Conservation (phyloP, 2,888 invertebrate genomes). For the Pseudococcus longispinus region DNA sequence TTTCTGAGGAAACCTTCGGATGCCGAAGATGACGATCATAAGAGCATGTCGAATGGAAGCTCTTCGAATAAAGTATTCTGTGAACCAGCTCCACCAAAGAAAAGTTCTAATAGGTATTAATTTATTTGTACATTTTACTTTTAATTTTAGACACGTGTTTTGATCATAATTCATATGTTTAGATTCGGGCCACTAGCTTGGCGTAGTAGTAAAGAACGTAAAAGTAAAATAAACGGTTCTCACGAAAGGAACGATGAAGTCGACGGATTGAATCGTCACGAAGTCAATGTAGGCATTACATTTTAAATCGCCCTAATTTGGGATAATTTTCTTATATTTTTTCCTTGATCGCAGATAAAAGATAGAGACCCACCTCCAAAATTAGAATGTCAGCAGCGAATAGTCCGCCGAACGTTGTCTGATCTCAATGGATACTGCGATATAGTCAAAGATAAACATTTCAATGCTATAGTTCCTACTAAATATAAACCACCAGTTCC, state of each 20-base stretch:
- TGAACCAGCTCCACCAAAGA: constrained; percentile 23
- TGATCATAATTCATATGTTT: constrained; percentile 56
- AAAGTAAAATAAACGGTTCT: constrained; percentile 63
- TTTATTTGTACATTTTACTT: background rate
- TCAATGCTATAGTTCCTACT: constrained; percentile 51
- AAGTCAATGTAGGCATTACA: background rate
- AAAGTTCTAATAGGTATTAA: background rate
- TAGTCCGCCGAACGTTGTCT: constrained; percentile 52
- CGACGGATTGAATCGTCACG: background rate
- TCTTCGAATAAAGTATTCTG: constrained; percentile 21
- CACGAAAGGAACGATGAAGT: background rate
- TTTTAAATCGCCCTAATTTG: background rate
- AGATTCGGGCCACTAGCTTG: constrained; percentile 76
- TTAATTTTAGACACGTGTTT: background rate
- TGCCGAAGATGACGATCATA: constrained; percentile 20
- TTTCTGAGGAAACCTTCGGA: constrained; percentile 66
- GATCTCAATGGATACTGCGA: constrained; percentile 52
- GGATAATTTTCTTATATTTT: background rate
- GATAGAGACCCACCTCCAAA: background rate
- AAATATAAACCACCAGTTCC: constrained; percentile 57
- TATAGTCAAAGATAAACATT: constrained; percentile 27
- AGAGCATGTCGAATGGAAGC: background rate
- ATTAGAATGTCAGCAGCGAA: constrained; percentile 28
- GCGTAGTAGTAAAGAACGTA: constrained; percentile 75
- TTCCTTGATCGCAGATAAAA: background rate